phyloP scores from a whole-genome alignment of 2,888 invertebrate genomes.

The Drosophila multiciliata region DNA sequence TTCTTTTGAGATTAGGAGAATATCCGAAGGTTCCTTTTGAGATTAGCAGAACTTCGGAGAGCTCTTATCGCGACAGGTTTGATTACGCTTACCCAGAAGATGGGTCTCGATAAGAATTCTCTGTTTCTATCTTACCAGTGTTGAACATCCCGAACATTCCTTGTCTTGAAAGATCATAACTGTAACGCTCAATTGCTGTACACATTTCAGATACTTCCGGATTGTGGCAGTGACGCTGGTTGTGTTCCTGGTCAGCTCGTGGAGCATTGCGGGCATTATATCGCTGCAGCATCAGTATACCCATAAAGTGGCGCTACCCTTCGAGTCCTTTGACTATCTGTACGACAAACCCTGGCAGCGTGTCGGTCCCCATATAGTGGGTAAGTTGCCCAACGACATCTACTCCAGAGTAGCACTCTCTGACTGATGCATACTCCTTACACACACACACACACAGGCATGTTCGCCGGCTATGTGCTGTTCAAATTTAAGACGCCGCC shows the following conservation, averaged over 20 bases:
- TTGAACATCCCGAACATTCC: too few relatives aligned
- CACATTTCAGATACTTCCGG: slow-evolving; percentile 87
- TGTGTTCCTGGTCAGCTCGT: slow-evolving; percentile 89
- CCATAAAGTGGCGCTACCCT: slow-evolving; percentile 91
- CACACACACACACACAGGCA: slow-evolving; percentile 84
- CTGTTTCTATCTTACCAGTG: neutral
- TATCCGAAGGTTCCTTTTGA: too few relatives aligned
- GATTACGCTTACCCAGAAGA: too few relatives aligned
- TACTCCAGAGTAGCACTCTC: neutral
- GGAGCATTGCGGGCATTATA: slow-evolving; percentile 91
- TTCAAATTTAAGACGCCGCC: slow-evolving; percentile 89
- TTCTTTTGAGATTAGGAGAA: too few relatives aligned
- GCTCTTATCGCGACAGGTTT: neutral
- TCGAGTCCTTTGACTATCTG: slow-evolving; percentile 92
- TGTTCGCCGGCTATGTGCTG: slow-evolving; percentile 90
- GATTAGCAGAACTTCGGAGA: neutral
- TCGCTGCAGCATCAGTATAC: slow-evolving; percentile 91
- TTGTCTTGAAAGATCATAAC: neutral
- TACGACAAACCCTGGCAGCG: slow-evolving; percentile 95
- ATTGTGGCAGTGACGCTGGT: slow-evolving; percentile 87
- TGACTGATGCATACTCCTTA: neutral
- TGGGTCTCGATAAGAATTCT: neutral
- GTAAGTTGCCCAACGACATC: slow-evolving; percentile 84
- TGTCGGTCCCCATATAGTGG: slow-evolving; percentile 92
- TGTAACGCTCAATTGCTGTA: neutral